phyloP scores from a whole-genome alignment of 2,113 vertebrate genomes.

The Mixornis gularis region DNA sequence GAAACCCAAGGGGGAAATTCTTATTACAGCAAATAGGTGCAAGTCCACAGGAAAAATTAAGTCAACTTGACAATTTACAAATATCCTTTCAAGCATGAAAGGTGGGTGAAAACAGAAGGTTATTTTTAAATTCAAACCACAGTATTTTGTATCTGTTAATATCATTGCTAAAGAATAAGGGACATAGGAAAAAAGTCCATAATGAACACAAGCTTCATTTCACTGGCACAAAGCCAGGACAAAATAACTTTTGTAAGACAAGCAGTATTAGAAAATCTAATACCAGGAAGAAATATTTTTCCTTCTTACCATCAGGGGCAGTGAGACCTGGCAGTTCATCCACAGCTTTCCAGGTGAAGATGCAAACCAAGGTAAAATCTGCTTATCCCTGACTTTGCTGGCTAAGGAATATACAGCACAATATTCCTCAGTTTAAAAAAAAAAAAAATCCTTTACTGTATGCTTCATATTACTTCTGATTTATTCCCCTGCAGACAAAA shows the following conservation, averaged over 20 bases:
- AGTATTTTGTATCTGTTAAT: slow-evolving; percentile 52
- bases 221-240: slow-evolving; percentile 26
- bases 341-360: not conserved
- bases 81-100: slow-evolving; percentile 71
- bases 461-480: not conserved
- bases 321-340: not conserved
- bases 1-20: slow-evolving; percentile 62
- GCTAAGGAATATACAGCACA: not conserved
- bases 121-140: slow-evolving; percentile 57
- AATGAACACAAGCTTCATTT: slow-evolving; percentile 45
- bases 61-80: slow-evolving; percentile 72
- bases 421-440: not conserved
- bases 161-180: slow-evolving; percentile 35
- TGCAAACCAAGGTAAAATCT: slow-evolving; percentile 13
- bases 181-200: slow-evolving; percentile 21
- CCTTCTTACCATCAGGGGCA: not conserved
- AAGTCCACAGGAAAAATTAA: slow-evolving; percentile 73
- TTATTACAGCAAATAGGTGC: slow-evolving; percentile 72
- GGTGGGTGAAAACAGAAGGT: slow-evolving; percentile 49
- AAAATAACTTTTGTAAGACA: slow-evolving; percentile 57
- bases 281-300: slow-evolving; percentile 27
- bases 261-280: slow-evolving; percentile 55
- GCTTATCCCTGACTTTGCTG: not conserved
- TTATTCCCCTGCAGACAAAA: slow-evolving; percentile 15
- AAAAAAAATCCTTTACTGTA: not conserved